A percentile compares a stretch with the other conserved stretches of the same genome.
phyloP scores from a whole-genome alignment of 30 jellyfish, hydroid and myxozoan genomes.

The Nemopilema nomurai region DNA sequence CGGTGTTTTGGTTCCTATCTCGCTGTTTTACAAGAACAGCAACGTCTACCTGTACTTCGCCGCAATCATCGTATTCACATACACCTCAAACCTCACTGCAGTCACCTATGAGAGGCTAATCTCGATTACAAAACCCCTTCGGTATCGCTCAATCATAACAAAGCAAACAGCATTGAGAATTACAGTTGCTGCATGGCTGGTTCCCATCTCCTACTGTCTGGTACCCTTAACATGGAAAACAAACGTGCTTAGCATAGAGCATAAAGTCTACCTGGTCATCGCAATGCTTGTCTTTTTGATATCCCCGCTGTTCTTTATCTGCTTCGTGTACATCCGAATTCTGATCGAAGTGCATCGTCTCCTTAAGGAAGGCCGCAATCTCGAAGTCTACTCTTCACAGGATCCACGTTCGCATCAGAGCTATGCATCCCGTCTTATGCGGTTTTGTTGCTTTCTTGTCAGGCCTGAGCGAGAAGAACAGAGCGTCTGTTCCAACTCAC shows the following conservation, averaged over 20 bases:
- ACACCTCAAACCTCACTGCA: slow-evolving; percentile 69
- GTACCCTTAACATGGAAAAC: slow-evolving; percentile 75
- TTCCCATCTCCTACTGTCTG: slow-evolving; percentile 66
- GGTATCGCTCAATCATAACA: slow-evolving; percentile 62
- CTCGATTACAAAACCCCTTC: slow-evolving; percentile 79
- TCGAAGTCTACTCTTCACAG: slow-evolving; percentile 9
- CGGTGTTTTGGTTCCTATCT: slow-evolving; percentile 70
- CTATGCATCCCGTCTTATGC: not conserved
- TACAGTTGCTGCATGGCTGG: slow-evolving; percentile 56
- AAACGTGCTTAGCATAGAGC: slow-evolving; percentile 6
- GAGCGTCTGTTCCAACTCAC: not conserved
- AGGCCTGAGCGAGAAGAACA: not conserved
- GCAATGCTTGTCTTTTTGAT: slow-evolving; percentile 67
- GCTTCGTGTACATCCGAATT: slow-evolving; percentile 68
- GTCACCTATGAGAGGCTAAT: slow-evolving; percentile 83
- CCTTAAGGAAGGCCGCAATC: slow-evolving; percentile 23
- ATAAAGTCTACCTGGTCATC: slow-evolving; percentile 34
- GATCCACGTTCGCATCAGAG: not conserved
- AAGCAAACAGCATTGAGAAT: slow-evolving; percentile 64
- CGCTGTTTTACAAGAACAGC: slow-evolving; percentile 47
- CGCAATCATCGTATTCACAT: slow-evolving; percentile 55
- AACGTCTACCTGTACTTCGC: slow-evolving; percentile 48
- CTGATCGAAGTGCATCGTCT: slow-evolving; percentile 53
- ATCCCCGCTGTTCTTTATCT: slow-evolving; percentile 75
- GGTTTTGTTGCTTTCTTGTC: not conserved